Evolutionary conservation across 2,888 invertebrate species (phyloP).

Genomic region (Phania funesta): DNA sequence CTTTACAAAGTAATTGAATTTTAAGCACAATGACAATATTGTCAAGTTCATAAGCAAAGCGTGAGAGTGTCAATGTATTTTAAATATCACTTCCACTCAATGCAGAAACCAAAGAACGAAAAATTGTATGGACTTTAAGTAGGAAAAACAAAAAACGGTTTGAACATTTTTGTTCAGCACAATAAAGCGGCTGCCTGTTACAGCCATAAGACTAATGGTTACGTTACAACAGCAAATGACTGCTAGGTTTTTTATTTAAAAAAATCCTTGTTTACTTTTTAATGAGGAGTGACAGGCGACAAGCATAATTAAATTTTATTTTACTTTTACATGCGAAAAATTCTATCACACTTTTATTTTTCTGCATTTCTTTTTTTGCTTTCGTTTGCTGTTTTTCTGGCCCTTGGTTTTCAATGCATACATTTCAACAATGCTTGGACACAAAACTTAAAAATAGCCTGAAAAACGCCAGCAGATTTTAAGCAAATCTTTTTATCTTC

Average conservation of each 20-base stretch:
- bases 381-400: not conserved
- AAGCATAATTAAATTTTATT: constrained; percentile 79
- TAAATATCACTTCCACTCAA: constrained; percentile 24
- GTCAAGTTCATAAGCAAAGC: constrained; percentile 41
- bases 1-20: constrained; percentile 61
- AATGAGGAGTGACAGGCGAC: constrained; percentile 79
- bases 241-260: constrained; percentile 45
- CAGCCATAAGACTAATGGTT: not conserved
- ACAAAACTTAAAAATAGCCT: constrained; percentile 44
- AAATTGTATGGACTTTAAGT: not conserved
- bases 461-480: not conserved
- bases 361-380: not conserved
- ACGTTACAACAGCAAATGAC: constrained; percentile 23
- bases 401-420: not conserved
- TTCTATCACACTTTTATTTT: constrained; percentile 52
- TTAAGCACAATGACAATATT: constrained; percentile 60
- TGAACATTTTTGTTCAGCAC: constrained; percentile 5
- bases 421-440: constrained; percentile 16
- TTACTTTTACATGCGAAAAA: constrained; percentile 75
- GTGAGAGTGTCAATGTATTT: constrained; percentile 50
- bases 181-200: constrained; percentile 20
- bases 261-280: constrained; percentile 67
- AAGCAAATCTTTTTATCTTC: not conserved
- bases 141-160: constrained; percentile 1
- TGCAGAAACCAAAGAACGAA: not conserved